These are phyloP conservation scores for Cantharis nigra DNA, from an alignment of 2,888 invertebrate genomes.

Conservation along the genomic window DNA sequence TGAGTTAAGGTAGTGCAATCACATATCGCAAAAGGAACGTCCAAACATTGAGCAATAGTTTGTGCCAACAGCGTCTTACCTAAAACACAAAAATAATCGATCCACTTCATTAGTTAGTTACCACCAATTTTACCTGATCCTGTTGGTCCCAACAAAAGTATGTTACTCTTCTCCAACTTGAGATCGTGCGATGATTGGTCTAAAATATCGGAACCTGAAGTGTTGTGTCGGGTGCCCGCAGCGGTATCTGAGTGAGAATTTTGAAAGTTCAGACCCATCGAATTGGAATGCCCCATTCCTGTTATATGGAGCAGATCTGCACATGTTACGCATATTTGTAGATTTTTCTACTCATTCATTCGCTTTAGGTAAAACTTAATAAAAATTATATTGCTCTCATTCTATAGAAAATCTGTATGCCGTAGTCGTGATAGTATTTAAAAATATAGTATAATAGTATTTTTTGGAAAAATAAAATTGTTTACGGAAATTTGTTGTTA, in stretches of 20 bases:
- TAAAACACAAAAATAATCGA: conserved; percentile 3
- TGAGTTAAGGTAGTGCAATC: conserved; percentile 97
- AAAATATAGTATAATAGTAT: no score
- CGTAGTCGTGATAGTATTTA: no score
- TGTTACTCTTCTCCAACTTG: conserved; percentile 93
- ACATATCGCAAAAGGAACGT: conserved; percentile 99
- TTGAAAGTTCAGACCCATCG: conserved; percentile 63
- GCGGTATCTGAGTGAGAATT: conserved; percentile 46
- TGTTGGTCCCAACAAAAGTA: conserved; percentile 93
- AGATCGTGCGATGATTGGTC: conserved; percentile 83
- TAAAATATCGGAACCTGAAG: conserved; percentile 76
- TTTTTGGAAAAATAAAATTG: no score
- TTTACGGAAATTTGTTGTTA: no score
- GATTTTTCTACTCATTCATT: conserved; percentile 5
- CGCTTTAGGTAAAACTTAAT: background rate
- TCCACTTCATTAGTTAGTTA: background rate
- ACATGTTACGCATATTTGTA: conserved; percentile 35
- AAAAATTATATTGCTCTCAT: background rate
- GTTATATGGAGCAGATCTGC: conserved; percentile 86
- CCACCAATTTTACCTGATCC: conserved; percentile 76
- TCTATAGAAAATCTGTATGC: no score
- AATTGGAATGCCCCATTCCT: conserved; percentile 71
- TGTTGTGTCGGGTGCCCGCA: conserved; percentile 29
- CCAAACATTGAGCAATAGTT: conserved; percentile 95
- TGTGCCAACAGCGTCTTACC: conserved; percentile 97